A percentile compares a stretch with the other conserved stretches of the same genome.
phyloP scores from a whole-genome alignment of 2,888 invertebrate species.

The Epirrhoe tristata region DNA sequence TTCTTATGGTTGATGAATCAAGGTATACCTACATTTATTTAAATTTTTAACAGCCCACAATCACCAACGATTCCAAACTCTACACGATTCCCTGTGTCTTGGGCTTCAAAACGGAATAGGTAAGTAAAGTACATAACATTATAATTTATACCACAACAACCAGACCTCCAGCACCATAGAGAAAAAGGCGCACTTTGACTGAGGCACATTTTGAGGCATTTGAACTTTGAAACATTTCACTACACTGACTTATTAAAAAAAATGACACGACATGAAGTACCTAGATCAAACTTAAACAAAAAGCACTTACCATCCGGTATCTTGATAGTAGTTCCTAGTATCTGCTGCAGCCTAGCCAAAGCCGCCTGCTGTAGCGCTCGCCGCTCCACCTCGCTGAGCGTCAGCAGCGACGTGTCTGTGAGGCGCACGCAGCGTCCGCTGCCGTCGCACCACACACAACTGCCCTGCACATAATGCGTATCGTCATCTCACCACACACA shows the following conservation, averaged over 20 bases:
- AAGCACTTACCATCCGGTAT: slow-evolving; percentile 90
- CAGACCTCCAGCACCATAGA: no score
- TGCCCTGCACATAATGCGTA: slow-evolving; percentile 88
- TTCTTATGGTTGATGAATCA: background rate
- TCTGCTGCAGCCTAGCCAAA: slow-evolving; percentile 92
- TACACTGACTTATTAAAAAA: no score
- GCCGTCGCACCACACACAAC: slow-evolving; percentile 91
- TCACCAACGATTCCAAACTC: no score
- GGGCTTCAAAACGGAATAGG: no score
- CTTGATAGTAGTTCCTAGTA: slow-evolving; percentile 92
- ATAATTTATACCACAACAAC: no score
- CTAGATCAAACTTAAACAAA: background rate
- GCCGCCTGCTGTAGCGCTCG: slow-evolving; percentile 94
- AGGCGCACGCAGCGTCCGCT: slow-evolving; percentile 89
- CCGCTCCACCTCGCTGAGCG: slow-evolving; percentile 92
- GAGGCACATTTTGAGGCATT: no score
- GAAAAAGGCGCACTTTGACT: no score
- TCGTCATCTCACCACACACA: slow-evolving; percentile 73
- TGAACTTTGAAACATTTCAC: no score
- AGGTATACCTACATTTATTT: background rate
- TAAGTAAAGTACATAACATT: no score
- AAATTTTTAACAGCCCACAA: background rate
- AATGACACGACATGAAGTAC: no score
- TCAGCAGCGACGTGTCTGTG: slow-evolving; percentile 88
- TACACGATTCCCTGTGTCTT: no score